Base-by-base conservation (phyloP, 2,113 vertebrate species). In the Sinocyclocheilus grahami region DNA sequence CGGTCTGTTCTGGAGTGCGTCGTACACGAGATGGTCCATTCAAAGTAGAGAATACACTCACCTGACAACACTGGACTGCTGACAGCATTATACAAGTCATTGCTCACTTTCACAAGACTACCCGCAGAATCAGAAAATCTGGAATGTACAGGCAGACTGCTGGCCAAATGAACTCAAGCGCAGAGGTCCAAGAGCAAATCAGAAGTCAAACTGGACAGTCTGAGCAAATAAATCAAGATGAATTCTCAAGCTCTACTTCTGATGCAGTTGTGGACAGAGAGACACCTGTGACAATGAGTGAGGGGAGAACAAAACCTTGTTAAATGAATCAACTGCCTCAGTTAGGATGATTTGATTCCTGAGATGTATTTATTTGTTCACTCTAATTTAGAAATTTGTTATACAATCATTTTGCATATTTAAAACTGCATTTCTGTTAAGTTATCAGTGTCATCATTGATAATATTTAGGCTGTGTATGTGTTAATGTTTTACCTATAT, bases 21-120 rank as follows among this genome's bases (percentile, higher is more conserved):
- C 94, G 97, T 2, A 95, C 90, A 0, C 95, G 97, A 0, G 98
- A 99, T 0, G 97, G 97, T 0, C 85, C 90, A 3, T 98, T 99
- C 89, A 95, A 93, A 0, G 84, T 98, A 88, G 93, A 95, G 0
- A 93, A 96, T 0, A 95, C 97, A 1, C 94, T 99, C 63, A 95
- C 92, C 1, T 95, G 90, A 46, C 91, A 94, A 0, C 96, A 93
- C 60, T 99, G 98, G 98, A 88, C 96, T 78, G 90, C 97, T 46
- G 69, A 85, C 4, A 94, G 92, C 12, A 86, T 99, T 46, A 91
- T 53, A 87, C 87, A 89, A 0, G 96, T 97, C 10, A 81, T 96
- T 30, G 51, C 78, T 53, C 77, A 90, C 6, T 91, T 92, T 86
- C 88, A 86, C 55, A 27, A 78, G 9, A 71, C 87, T 1, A 92